phyloP scores from a whole-genome alignment of 2,888 invertebrate genomes.

The Exocentrus adspersus region DNA sequence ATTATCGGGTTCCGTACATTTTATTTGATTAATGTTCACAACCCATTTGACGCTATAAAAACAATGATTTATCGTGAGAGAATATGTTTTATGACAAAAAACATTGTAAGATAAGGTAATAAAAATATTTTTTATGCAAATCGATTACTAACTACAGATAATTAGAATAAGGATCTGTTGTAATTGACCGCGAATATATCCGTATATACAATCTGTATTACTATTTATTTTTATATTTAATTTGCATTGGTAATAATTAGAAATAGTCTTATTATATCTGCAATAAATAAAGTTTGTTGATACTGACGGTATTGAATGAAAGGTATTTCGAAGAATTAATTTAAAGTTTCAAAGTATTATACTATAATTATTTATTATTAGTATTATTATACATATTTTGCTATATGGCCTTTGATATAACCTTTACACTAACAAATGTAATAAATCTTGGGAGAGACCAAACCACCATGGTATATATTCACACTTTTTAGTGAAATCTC shows the following conservation, averaged over 20 bases:
- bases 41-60: not conserved
- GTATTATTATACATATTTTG: too few relatives aligned
- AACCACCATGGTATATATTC: too few relatives aligned
- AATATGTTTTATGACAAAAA: not conserved
- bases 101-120: not conserved
- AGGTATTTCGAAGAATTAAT: too few relatives aligned
- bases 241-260: constrained; percentile 19
- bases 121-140: not conserved
- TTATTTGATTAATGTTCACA: too few relatives aligned
- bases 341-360: too few relatives aligned
- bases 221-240: constrained; percentile 24
- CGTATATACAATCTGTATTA: too few relatives aligned
- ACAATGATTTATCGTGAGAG: constrained; percentile 6
- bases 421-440: too few relatives aligned
- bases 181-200: constrained; percentile 24
- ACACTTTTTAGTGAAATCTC: too few relatives aligned
- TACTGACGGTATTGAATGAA: not conserved
- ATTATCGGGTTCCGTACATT: too few relatives aligned
- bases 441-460: too few relatives aligned
- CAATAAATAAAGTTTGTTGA: not conserved
- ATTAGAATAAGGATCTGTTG: constrained; percentile 20
- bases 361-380: too few relatives aligned
- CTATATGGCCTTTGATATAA: too few relatives aligned
- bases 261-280: not conserved
- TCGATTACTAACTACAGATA: not conserved